Conservation (phyloP, 2,888 invertebrate genomes). For the Macrophya alboannulata region DNA sequence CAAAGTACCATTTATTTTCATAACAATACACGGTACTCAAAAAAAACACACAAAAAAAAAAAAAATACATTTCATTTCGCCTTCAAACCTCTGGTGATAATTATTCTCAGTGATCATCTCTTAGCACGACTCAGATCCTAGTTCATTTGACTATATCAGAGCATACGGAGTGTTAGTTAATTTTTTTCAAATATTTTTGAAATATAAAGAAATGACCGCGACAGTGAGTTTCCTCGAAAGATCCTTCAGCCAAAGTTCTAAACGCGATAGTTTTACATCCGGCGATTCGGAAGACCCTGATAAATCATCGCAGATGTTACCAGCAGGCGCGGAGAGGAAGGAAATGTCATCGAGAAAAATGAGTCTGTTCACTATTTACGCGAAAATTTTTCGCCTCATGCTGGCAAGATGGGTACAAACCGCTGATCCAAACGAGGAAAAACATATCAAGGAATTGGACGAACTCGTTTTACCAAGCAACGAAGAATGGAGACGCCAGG, state of each 20-base stretch:
- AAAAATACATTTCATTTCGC: not conserved
- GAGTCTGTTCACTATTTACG: conserved; percentile 86
- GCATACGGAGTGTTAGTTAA: not conserved
- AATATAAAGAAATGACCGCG: conserved; percentile 20
- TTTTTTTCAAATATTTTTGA: not conserved
- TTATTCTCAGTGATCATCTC: not conserved
- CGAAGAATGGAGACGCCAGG: conserved; percentile 85
- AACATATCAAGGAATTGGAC: conserved; percentile 79
- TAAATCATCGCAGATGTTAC: not conserved
- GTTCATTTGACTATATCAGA: not conserved
- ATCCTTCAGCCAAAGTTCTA: conserved; percentile 36
- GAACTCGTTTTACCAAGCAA: conserved; percentile 87
- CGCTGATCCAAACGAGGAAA: conserved; percentile 64
- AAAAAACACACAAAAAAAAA: not conserved
- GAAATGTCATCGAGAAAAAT: conserved; percentile 77
- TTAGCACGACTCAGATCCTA: not conserved
- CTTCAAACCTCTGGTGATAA: not conserved
- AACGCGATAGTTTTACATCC: conserved; percentile 6
- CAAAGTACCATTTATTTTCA: not conserved
- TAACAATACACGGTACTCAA: not conserved
- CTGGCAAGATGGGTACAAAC: conserved; percentile 79
- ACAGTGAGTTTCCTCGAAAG: conserved; percentile 46
- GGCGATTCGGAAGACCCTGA: not conserved
- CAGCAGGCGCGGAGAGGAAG: conserved; percentile 30
- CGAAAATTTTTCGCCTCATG: conserved; percentile 85